Evolutionary conservation across 2,797 vertebrate species (phyloP).

Genomic region (Glossophaga mutica): DNA sequence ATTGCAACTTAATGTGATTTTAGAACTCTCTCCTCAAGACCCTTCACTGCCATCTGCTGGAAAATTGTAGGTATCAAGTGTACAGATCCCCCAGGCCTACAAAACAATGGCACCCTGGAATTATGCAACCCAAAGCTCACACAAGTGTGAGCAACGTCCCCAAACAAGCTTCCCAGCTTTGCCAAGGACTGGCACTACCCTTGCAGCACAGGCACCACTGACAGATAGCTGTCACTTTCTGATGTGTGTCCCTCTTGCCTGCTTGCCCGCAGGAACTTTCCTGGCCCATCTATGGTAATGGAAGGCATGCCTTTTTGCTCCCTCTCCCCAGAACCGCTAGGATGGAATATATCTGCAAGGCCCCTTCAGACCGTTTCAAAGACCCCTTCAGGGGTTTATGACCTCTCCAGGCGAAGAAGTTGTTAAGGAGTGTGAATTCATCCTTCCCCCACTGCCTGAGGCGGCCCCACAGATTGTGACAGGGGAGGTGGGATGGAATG

Average conservation of each 20-base stretch:
- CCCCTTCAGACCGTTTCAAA: not conserved
- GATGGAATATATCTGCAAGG: not conserved
- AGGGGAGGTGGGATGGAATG: not conserved
- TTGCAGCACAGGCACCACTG: not conserved
- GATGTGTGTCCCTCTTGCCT: not conserved
- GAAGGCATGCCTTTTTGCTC: not conserved
- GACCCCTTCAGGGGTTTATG: not conserved
- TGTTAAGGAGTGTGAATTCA: slow-evolving; percentile 53
- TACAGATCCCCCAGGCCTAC: not conserved
- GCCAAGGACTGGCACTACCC: not conserved
- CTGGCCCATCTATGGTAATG: not conserved
- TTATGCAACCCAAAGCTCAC: not conserved
- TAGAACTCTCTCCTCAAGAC: not conserved
- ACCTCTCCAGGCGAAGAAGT: slow-evolving; percentile 51
- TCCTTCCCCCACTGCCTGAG: slow-evolving; percentile 40
- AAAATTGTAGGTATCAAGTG: not conserved
- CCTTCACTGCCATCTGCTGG: slow-evolving; percentile 52
- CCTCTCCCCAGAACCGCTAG: not conserved
- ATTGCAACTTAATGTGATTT: not conserved
- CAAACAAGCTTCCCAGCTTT: not conserved
- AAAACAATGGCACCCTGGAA: not conserved
- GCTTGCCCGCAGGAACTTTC: not conserved
- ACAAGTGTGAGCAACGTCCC: not conserved
- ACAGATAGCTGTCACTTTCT: not conserved
- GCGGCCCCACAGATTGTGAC: slow-evolving; percentile 46